Percentiles rank a stretch among this genome's conserved stretches.
Conservation (phyloP, 1,140 invertebrate genomes). For the Pogonomyrmex californicus region DNA sequence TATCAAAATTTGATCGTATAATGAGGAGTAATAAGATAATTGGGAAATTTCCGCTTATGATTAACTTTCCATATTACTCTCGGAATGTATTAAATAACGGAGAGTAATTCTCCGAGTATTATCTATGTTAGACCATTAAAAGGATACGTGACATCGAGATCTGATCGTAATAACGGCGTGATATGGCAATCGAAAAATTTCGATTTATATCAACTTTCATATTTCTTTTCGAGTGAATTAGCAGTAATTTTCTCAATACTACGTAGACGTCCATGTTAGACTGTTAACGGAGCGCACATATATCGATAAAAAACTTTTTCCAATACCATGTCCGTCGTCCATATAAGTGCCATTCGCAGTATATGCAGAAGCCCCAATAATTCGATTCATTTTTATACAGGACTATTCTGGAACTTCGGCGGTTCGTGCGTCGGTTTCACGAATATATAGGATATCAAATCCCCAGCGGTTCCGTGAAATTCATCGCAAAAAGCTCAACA, state of each 20-base stretch:
- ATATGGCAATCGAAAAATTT: constrained; percentile 18
- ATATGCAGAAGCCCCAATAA: constrained; percentile 40
- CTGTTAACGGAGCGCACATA: not conserved
- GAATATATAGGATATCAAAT: not conserved
- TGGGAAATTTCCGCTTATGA: not conserved
- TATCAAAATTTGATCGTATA: not conserved
- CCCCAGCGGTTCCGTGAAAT: constrained; percentile 13
- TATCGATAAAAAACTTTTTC: constrained; percentile 41
- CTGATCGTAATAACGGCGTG: not conserved
- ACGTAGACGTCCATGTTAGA: not conserved
- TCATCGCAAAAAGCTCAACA: not conserved
- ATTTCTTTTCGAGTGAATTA: constrained; percentile 18
- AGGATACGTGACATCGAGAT: not conserved
- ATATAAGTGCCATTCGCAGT: not conserved
- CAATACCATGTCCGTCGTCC: constrained; percentile 6
- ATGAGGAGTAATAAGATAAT: not conserved
- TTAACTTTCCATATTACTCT: not conserved
- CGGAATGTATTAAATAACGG: not conserved
- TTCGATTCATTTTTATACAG: constrained; percentile 31
- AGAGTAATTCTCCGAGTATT: constrained; percentile 12
- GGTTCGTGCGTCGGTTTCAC: not conserved
- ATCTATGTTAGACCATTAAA: not conserved
- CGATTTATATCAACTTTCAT: constrained; percentile 17
- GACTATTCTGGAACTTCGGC: constrained; percentile 9
- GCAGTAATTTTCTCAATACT: constrained; percentile 37